Evolutionary conservation across 2,888 invertebrate species (phyloP).

Genomic region (Rapana venosa): DNA sequence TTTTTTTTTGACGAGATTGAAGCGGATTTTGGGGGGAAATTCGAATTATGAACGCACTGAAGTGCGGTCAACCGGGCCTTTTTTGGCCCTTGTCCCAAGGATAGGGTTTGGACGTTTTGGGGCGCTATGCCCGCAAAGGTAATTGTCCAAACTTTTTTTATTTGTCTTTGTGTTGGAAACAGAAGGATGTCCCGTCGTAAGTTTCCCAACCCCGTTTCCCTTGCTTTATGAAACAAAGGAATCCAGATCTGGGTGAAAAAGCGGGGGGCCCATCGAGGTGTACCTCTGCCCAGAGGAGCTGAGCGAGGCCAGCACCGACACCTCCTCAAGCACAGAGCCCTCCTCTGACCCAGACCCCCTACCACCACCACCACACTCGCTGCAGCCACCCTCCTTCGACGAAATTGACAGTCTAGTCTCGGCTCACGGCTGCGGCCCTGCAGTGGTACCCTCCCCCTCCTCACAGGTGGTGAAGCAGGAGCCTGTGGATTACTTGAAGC

Average conservation of each 20-base stretch:
- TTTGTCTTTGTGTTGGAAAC: too few relatives aligned
- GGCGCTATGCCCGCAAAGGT: too few relatives aligned
- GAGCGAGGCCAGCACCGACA: conserved; percentile 32
- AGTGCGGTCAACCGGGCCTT: too few relatives aligned
- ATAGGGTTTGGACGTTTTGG: too few relatives aligned
- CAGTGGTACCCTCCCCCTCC: neutral
- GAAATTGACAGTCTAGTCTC: neutral
- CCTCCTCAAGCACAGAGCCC: conserved; percentile 46
- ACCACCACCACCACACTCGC: too few relatives aligned
- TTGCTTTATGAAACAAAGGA: neutral
- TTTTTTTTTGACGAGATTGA: too few relatives aligned
- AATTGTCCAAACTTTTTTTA: too few relatives aligned
- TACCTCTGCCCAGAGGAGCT: conserved; percentile 93
- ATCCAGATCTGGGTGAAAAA: conserved; percentile 91
- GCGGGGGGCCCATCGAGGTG: conserved; percentile 95
- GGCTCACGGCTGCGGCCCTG: neutral
- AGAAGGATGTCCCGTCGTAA: too few relatives aligned
- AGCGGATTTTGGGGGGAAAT: too few relatives aligned
- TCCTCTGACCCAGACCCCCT: conserved; percentile 37
- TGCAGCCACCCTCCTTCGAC: neutral
- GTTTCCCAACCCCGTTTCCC: neutral
- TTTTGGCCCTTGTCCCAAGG: too few relatives aligned
- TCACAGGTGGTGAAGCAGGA: neutral
- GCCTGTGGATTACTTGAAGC: neutral
- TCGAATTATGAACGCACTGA: too few relatives aligned